phyloP scores from a whole-genome alignment of 2,888 invertebrate species.

The Psylliodes chrysocephalus region DNA sequence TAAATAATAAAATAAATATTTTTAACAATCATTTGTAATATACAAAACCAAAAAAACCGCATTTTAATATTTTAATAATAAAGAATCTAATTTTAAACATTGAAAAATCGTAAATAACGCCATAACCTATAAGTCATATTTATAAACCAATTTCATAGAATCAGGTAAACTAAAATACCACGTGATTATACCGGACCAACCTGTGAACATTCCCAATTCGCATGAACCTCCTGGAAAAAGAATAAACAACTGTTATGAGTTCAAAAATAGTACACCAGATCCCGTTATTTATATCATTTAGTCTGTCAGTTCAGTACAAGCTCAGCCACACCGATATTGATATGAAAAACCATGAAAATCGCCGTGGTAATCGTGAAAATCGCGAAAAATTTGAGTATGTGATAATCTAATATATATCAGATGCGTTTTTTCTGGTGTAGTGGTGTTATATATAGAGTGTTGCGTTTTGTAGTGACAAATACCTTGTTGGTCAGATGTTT shows the following conservation, averaged over 20 bases:
- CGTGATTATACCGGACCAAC: constrained; percentile 21
- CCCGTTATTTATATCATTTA: constrained; percentile 41
- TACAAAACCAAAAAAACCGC: too few relatives aligned
- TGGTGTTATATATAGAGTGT: constrained; percentile 36
- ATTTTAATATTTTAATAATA: too few relatives aligned
- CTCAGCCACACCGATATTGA: constrained; percentile 14
- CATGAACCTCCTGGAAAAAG: constrained; percentile 29
- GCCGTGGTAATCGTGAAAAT: not conserved
- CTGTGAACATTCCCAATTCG: constrained; percentile 21
- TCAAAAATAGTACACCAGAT: constrained; percentile 39
- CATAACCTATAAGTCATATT: too few relatives aligned
- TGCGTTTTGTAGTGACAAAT: constrained; percentile 31
- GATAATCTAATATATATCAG: constrained; percentile 31
- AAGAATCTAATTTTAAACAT: too few relatives aligned
- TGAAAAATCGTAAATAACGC: too few relatives aligned
- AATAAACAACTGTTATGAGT: constrained; percentile 35
- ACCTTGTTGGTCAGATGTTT: constrained; percentile 37
- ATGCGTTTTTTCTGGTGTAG: constrained; percentile 40
- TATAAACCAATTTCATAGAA: not conserved
- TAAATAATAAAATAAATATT: too few relatives aligned
- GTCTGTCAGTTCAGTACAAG: constrained; percentile 36
- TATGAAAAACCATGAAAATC: constrained; percentile 16
- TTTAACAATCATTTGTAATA: too few relatives aligned
- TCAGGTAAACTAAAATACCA: constrained; percentile 9
- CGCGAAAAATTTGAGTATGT: constrained; percentile 20